Evolutionary conservation across 2,113 vertebrate species (phyloP).

Genomic region (Zapornia atra): DNA sequence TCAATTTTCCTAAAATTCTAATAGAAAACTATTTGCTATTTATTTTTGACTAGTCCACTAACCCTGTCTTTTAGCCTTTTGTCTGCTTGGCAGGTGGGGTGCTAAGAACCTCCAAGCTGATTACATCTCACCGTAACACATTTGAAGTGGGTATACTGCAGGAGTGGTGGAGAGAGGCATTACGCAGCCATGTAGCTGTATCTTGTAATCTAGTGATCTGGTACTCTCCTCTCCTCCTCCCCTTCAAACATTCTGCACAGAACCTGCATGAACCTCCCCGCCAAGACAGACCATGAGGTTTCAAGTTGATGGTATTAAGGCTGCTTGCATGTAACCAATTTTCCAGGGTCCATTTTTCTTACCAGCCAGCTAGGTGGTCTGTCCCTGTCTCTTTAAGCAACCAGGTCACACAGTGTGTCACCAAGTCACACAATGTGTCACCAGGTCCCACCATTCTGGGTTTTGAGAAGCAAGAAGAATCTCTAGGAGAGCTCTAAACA

Average conservation of each 20-base stretch:
- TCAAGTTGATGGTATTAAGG: neutral
- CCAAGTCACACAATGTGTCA: neutral
- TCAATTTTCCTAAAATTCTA: neutral
- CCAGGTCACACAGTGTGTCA: neutral
- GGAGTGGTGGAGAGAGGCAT: neutral
- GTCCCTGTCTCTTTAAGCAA: neutral
- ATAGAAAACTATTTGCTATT: neutral
- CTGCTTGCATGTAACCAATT: neutral
- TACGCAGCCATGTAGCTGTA: neutral
- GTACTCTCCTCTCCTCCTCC: neutral
- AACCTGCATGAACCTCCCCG: neutral
- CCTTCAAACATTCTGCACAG: neutral
- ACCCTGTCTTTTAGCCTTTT: neutral
- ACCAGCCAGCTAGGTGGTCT: neutral
- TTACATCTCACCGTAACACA: rapidly evolving
- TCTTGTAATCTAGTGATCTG: neutral
- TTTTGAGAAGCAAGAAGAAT: neutral
- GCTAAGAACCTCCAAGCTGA: neutral
- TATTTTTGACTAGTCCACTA: neutral
- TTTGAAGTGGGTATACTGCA: neutral
- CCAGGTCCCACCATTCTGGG: neutral
- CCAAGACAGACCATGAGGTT: neutral
- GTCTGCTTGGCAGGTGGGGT: neutral
- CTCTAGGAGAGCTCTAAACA: neutral
- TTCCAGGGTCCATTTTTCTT: neutral